phyloP scores from a whole-genome alignment of 2,888 invertebrate species.

The Bedellia somnulentella region DNA sequence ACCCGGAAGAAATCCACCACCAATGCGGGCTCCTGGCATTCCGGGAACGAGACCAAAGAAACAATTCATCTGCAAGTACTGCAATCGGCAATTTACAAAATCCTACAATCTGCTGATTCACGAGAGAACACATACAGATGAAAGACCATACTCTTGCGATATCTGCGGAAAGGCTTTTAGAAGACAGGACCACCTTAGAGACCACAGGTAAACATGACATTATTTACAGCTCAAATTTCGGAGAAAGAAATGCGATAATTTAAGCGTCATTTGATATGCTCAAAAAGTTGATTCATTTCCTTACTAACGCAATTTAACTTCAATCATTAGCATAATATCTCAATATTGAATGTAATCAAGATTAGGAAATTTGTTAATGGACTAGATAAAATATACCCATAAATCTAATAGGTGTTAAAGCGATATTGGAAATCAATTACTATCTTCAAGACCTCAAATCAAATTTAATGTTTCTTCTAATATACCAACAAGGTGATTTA shows the following conservation, averaged over 20 bases:
- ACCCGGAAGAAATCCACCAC: constrained; percentile 55
- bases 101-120: constrained; percentile 97
- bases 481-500: constrained; percentile 45
- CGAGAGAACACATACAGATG: constrained; percentile 95
- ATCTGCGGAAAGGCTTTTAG: constrained; percentile 96
- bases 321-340: no score
- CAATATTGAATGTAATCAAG: not conserved
- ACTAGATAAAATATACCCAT: constrained; percentile 1
- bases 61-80: constrained; percentile 97
- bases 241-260: not conserved
- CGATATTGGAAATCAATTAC: constrained; percentile 11
- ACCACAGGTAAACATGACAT: constrained; percentile 70
- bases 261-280: not conserved
- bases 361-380: not conserved
- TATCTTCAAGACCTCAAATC: constrained; percentile 20
- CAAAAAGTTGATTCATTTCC: no score
- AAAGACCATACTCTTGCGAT: constrained; percentile 94
- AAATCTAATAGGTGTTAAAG: constrained; percentile 1
- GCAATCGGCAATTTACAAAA: constrained; percentile 96
- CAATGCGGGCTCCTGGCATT: constrained; percentile 56
- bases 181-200: constrained; percentile 90
- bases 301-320: no score
- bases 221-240: not conserved
- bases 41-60: constrained; percentile 70
- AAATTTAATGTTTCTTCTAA: constrained; percentile 31